Conservation (phyloP, 1,140 invertebrate genomes). For the Dryas iulia region DNA sequence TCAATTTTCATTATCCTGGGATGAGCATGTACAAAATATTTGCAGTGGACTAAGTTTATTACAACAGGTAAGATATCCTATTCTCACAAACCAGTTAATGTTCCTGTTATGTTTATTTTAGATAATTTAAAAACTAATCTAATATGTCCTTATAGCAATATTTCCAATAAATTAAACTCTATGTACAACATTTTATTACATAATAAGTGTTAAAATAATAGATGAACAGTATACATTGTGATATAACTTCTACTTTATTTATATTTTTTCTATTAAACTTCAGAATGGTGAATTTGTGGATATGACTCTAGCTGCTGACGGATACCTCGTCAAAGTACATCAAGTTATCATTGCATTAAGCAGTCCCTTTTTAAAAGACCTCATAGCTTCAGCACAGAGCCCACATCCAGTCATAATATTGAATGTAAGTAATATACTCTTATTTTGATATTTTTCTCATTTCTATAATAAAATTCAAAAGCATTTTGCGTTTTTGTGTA, state of each 20-base stretch:
- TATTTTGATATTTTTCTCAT: too few species aligned
- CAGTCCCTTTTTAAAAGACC: conserved; percentile 87
- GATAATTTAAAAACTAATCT: neutral
- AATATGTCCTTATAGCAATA: neutral
- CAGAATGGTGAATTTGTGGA: conserved; percentile 88
- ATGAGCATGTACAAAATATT: conserved; percentile 52
- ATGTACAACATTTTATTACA: neutral
- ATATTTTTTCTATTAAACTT: neutral
- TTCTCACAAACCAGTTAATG: neutral
- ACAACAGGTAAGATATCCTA: conserved; percentile 54
- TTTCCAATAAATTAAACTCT: neutral
- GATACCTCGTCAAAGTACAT: conserved; percentile 87
- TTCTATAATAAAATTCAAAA: too few species aligned
- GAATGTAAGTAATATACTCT: conserved; percentile 59
- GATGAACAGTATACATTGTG: neutral
- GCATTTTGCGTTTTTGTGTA: too few species aligned
- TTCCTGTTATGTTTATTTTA: neutral
- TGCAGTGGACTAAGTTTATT: conserved; percentile 55
- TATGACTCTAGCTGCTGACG: conserved; percentile 89
- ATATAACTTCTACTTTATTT: neutral
- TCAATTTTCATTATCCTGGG: conserved; percentile 54
- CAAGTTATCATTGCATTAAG: conserved; percentile 87
- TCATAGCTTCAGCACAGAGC: conserved; percentile 88
- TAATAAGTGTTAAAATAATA: neutral
- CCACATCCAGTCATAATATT: conserved; percentile 89